Percentiles rank a stretch among this genome's conserved stretches.
Conservation (phyloP, 2,888 invertebrate genomes). For the Parnassius smintheus region DNA sequence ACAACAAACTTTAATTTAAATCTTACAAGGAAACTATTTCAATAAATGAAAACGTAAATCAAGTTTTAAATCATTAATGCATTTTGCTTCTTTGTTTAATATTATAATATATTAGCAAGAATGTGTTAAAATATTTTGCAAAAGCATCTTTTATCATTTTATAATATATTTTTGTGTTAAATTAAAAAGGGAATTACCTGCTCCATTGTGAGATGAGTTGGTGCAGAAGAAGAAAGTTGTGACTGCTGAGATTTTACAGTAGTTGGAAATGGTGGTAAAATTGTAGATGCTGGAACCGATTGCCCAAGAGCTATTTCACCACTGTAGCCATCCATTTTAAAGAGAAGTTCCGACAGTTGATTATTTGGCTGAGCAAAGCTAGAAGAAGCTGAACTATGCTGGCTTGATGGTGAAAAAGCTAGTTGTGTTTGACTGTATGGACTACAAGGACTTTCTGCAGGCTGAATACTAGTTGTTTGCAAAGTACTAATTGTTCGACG, state of each 20-base stretch:
- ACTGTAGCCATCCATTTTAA: constrained; percentile 83
- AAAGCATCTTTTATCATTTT: no score
- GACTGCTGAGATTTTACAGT: constrained; percentile 74
- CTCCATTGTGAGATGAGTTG: constrained; percentile 90
- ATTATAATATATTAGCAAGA: no score
- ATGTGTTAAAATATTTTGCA: no score
- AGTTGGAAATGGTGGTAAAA: constrained; percentile 69
- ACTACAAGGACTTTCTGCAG: constrained; percentile 74
- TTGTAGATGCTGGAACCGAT: constrained; percentile 83
- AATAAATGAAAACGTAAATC: no score
- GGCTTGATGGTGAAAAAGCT: constrained; percentile 85
- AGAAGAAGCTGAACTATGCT: constrained; percentile 80
- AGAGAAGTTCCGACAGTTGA: constrained; percentile 83
- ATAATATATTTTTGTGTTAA: background rate
- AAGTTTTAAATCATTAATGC: no score
- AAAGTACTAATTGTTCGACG: constrained; percentile 46
- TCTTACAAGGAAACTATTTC: no score
- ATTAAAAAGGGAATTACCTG: constrained; percentile 57
- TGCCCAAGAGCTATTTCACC: constrained; percentile 82
- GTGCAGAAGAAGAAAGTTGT: constrained; percentile 92
- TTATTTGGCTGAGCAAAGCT: constrained; percentile 71
- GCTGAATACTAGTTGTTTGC: constrained; percentile 48
- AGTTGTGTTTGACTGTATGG: constrained; percentile 72
- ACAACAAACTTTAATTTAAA: no score
- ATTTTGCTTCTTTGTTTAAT: no score